Percentiles rank a stretch among this genome's conserved stretches.
phyloP scores from a whole-genome alignment of 2,797 vertebrate genomes.

The Antrozous pallidus region DNA sequence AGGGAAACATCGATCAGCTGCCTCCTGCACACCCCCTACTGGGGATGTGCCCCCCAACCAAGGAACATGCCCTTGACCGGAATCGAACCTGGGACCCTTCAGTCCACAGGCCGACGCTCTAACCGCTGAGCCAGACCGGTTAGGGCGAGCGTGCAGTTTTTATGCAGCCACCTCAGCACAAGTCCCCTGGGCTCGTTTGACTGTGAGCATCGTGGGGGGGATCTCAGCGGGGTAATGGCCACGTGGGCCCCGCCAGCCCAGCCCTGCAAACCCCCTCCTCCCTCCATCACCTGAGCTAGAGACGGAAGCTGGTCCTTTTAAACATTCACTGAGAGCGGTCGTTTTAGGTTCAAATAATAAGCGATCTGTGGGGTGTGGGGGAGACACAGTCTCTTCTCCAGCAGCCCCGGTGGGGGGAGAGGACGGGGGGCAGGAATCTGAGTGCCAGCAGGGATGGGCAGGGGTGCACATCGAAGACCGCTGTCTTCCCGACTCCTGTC shows the following conservation, averaged over 20 bases:
- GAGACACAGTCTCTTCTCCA: neutral
- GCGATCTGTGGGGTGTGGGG: neutral
- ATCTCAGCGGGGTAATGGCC: neutral
- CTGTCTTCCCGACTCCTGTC: neutral
- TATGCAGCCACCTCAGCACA: neutral
- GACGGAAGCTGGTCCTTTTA: neutral
- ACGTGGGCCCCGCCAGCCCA: accelerated
- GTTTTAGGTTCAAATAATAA: neutral
- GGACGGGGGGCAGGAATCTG: neutral
- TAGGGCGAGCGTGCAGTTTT: neutral
- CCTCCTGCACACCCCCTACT: too few species aligned
- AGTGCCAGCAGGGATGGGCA: too few species aligned
- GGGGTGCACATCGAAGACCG: accelerated
- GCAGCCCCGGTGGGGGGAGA: too few species aligned
- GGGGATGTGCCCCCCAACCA: too few species aligned
- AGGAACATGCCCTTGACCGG: too few species aligned
- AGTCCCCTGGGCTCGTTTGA: neutral
- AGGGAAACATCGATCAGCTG: too few species aligned
- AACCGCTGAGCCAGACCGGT: too few species aligned
- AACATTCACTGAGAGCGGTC: neutral
- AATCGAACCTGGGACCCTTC: too few species aligned
- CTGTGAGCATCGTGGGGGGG: neutral
- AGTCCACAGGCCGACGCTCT: too few species aligned
- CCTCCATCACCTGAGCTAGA: neutral
- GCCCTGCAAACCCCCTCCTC: neutral